A percentile compares a stretch with the other conserved stretches of the same genome.
These are phyloP conservation scores for Microcaecilia unicolor DNA, from an alignment of 2,797 vertebrate genomes.

Conservation along the genomic window DNA sequence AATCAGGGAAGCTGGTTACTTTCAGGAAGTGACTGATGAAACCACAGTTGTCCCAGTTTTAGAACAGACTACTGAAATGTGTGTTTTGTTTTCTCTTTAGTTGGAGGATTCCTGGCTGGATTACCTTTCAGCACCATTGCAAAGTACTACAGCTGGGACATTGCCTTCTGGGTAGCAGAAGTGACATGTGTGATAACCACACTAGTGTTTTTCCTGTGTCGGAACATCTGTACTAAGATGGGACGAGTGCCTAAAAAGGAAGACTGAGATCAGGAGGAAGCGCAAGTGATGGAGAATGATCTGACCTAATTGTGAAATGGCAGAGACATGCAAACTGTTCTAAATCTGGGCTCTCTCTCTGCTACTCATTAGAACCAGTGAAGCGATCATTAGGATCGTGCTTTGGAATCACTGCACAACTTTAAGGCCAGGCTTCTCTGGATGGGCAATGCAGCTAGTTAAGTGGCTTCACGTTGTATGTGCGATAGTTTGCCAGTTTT, in stretches of 20 bases:
- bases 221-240: constrained; percentile 91
- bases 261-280: constrained; percentile 49
- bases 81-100: constrained; percentile 39
- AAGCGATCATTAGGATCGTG: too few relatives aligned
- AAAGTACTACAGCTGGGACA: constrained; percentile 86
- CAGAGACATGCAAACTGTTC: constrained; percentile 7
- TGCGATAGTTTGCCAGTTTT: too few relatives aligned
- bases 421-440: too few relatives aligned
- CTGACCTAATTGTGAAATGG: too few relatives aligned
- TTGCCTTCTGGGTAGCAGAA: constrained; percentile 89
- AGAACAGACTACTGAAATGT: background rate
- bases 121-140: constrained; percentile 91
- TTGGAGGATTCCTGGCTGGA: constrained; percentile 91
- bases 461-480: too few relatives aligned
- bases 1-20: too few relatives aligned
- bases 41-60: too few relatives aligned
- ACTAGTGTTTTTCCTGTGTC: constrained; percentile 72
- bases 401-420: too few relatives aligned
- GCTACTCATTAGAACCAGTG: background rate
- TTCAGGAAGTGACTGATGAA: too few relatives aligned
- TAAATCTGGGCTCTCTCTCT: constrained; percentile 2
- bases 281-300: background rate
- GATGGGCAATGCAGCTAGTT: too few relatives aligned
- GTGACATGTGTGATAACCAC: constrained; percentile 57
- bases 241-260: constrained; percentile 70